Conservation (phyloP, 1,140 invertebrate species). For the Formica exsecta region DNA sequence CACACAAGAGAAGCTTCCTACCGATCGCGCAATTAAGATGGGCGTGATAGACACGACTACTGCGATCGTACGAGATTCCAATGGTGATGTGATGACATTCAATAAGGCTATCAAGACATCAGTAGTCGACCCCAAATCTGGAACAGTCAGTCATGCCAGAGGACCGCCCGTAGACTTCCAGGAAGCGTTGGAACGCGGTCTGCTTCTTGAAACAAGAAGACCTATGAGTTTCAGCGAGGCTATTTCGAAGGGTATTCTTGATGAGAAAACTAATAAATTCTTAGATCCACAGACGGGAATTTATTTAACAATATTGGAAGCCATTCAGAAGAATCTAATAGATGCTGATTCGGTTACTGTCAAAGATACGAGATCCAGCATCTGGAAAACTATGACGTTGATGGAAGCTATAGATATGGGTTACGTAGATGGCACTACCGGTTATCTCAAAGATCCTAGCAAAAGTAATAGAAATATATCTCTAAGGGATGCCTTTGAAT, state of each 20-base stretch:
- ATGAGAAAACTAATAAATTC: slow-evolving; percentile 91
- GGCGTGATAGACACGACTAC: slow-evolving; percentile 93
- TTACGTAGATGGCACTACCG: slow-evolving; percentile 91
- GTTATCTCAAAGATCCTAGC: slow-evolving; percentile 90
- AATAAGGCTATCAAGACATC: slow-evolving; percentile 93
- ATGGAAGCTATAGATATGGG: slow-evolving; percentile 91
- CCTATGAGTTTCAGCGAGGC: slow-evolving; percentile 95
- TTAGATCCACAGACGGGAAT: slow-evolving; percentile 92
- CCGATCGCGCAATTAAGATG: slow-evolving; percentile 91
- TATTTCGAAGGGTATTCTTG: slow-evolving; percentile 93
- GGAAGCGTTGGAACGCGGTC: slow-evolving; percentile 94
- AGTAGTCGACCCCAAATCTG: slow-evolving; percentile 92
- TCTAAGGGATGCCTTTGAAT: slow-evolving; percentile 93
- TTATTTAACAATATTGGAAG: slow-evolving; percentile 91
- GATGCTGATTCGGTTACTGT: slow-evolving; percentile 94
- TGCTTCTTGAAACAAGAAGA: slow-evolving; percentile 92
- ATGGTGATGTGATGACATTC: slow-evolving; percentile 92
- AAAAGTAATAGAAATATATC: slow-evolving; percentile 89
- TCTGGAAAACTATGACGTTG: slow-evolving; percentile 91
- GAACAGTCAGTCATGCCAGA: slow-evolving; percentile 89
- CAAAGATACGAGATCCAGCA: slow-evolving; percentile 92
- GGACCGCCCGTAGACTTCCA: slow-evolving; percentile 92
- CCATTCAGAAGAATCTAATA: slow-evolving; percentile 91
- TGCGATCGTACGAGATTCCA: slow-evolving; percentile 87
- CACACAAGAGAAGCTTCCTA: slow-evolving; percentile 91